Base-by-base conservation (phyloP, 2,113 vertebrate genomes). In the Microcebus jonahi region DNA sequence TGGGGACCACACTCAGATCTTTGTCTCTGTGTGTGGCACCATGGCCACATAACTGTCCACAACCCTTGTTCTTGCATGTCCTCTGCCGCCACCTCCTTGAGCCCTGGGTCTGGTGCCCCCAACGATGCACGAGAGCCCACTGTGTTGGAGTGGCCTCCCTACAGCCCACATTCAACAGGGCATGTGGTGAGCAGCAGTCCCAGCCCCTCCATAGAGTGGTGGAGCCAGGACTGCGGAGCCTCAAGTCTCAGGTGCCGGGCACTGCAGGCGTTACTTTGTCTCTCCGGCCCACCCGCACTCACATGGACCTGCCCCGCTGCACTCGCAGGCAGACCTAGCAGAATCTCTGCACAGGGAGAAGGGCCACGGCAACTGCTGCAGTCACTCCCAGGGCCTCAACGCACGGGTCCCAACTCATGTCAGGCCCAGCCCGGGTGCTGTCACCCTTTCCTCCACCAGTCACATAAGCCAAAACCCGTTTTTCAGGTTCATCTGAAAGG, bases 381-480 rank as follows among this genome's bases (percentile, higher is more conserved):
- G 42, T n/a, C 36, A 80, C 31, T 77, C 39, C 39, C 6, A 15
- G 21, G 36, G 34, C 23, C 61, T 93, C 86, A 55, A 7, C 4
- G 55, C 6, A 77, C 59, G 90, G 29, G 82, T 45, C 77, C 67
- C 15, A n/a, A 57, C 50, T 59, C 81, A 48, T 7, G 34, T 20
- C 65, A 89, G 18, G 21, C 73, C 31, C 50, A 92, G 39, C 17
- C 91, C 31, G 65, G 31, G 48, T 61, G 20, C 76, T 82, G 27
- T 81, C 48, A 96, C 77, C 73, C 80, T 85, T 90, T 95, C 90
- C 31, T 94, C 73, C 34, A 82, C 31, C 29, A 81, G 15, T 36
- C 63, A 17, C 13, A 77, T n/a, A 53, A 80, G 48, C 39, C 14
- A 92, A 97, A 97, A 97, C 96, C 39, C 25, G 94, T 90, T 95